Evolutionary conservation across 2,797 vertebrate genomes (phyloP).

Genomic region (Halcyon chelicuti): DNA sequence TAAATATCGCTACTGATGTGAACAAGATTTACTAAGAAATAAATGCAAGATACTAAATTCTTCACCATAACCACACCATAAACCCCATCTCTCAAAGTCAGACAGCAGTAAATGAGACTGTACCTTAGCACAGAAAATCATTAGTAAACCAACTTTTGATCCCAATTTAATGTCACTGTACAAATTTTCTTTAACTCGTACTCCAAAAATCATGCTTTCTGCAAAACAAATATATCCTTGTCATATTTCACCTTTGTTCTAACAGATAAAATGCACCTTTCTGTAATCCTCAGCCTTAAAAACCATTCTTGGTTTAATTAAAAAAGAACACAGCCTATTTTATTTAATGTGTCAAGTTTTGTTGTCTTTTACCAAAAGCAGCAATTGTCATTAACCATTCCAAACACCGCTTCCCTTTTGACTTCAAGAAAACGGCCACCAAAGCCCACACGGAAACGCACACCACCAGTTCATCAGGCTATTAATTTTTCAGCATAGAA

Average conservation of each 20-base stretch:
- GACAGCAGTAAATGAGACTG: slow-evolving; percentile 71
- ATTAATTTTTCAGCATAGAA: background rate
- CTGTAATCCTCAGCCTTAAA: background rate
- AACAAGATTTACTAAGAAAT: slow-evolving; percentile 48
- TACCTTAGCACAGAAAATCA: slow-evolving; percentile 64
- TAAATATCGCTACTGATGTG: slow-evolving; percentile 54
- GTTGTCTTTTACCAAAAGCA: background rate
- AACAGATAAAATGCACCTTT: background rate
- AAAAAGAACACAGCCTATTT: background rate
- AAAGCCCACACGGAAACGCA: background rate
- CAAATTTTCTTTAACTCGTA: slow-evolving; percentile 12
- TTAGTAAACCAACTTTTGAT: slow-evolving; percentile 64
- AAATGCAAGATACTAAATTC: slow-evolving; percentile 26
- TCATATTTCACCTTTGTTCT: slow-evolving; percentile 18
- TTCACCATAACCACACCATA: slow-evolving; percentile 38
- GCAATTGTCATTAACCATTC: background rate
- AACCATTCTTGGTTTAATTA: slow-evolving; percentile 5
- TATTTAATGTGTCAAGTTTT: background rate
- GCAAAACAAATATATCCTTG: slow-evolving; percentile 3
- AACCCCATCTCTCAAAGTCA: slow-evolving; percentile 50
- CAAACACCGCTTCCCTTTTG: background rate
- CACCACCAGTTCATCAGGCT: background rate
- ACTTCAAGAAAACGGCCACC: background rate
- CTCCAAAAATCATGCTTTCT: background rate
- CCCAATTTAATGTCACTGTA: slow-evolving; percentile 42